phyloP scores from a whole-genome alignment of 2,888 invertebrate genomes.

The Callosobruchus maculatus region DNA sequence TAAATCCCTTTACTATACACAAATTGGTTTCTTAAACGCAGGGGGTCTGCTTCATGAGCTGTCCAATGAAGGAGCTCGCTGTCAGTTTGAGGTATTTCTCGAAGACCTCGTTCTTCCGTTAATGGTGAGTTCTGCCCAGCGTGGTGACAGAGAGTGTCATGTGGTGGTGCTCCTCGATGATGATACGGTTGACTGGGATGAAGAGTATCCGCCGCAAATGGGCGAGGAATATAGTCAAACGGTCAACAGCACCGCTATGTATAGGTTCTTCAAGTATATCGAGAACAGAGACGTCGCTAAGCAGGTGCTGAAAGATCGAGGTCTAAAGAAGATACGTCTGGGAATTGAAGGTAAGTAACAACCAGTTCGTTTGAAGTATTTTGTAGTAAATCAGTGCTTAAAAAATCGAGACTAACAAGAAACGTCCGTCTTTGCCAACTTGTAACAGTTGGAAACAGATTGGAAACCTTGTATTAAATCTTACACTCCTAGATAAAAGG shows the following conservation, averaged over 20 bases:
- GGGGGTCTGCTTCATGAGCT: conserved; percentile 95
- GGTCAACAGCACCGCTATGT: conserved; percentile 91
- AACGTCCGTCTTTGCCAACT: too few relatives aligned
- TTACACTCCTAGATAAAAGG: too few relatives aligned
- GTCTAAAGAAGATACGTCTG: conserved; percentile 95
- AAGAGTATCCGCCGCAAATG: conserved; percentile 99
- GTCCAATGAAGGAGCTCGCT: conserved; percentile 97
- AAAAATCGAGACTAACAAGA: too few relatives aligned
- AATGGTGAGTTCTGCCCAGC: conserved; percentile 91
- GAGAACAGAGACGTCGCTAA: conserved; percentile 99
- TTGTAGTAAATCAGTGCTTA: too few relatives aligned
- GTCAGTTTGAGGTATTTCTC: conserved; percentile 94
- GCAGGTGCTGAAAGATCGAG: conserved; percentile 96
- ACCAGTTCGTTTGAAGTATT: background rate
- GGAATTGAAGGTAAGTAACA: conserved; percentile 78
- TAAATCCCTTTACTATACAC: background rate
- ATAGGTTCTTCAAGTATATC: conserved; percentile 98
- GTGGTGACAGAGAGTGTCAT: conserved; percentile 97
- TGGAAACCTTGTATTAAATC: too few relatives aligned
- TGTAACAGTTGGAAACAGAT: too few relatives aligned
- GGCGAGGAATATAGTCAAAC: conserved; percentile 98
- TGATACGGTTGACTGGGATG: conserved; percentile 96
- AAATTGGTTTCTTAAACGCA: conserved; percentile 29
- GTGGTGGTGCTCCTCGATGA: conserved; percentile 95
- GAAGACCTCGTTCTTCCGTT: conserved; percentile 93